Conservation (phyloP, 2,888 invertebrate genomes). For the Argynnis bischoffii region DNA sequence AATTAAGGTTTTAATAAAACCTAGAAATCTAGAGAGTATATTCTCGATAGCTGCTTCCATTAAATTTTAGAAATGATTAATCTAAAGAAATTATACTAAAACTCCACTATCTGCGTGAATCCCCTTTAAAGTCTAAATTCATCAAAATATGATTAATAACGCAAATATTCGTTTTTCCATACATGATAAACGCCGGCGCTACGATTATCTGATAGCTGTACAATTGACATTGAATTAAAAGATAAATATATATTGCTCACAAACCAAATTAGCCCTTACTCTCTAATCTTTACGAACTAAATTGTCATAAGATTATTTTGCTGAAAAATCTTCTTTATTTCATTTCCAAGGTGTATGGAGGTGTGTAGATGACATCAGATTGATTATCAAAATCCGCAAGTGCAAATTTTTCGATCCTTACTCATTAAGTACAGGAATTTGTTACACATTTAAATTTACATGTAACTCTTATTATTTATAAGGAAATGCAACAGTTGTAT, state of each 20-base stretch:
- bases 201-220: slow-evolving; percentile 32
- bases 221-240: not conserved
- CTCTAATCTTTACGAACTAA: not conserved
- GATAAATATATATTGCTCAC: not conserved
- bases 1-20: too few species aligned
- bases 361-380: slow-evolving; percentile 30
- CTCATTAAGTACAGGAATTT: not conserved
- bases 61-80: not conserved
- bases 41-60: too few species aligned
- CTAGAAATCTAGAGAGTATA: too few species aligned
- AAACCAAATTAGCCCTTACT: slow-evolving; percentile 10
- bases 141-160: slow-evolving; percentile 42
- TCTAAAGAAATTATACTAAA: not conserved
- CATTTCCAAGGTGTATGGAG: slow-evolving; percentile 11
- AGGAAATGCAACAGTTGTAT: too few species aligned
- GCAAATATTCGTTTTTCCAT: slow-evolving; percentile 41
- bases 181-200: slow-evolving; percentile 45
- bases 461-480: too few species aligned
- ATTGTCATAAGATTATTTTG: not conserved
- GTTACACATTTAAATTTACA: not conserved
- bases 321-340: not conserved
- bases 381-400: slow-evolving; percentile 12
- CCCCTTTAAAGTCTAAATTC: slow-evolving; percentile 10
- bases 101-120: not conserved
- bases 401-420: slow-evolving; percentile 15